Conservation (phyloP, 2,797 vertebrate genomes). For the Neosilurus mollespiculum region DNA sequence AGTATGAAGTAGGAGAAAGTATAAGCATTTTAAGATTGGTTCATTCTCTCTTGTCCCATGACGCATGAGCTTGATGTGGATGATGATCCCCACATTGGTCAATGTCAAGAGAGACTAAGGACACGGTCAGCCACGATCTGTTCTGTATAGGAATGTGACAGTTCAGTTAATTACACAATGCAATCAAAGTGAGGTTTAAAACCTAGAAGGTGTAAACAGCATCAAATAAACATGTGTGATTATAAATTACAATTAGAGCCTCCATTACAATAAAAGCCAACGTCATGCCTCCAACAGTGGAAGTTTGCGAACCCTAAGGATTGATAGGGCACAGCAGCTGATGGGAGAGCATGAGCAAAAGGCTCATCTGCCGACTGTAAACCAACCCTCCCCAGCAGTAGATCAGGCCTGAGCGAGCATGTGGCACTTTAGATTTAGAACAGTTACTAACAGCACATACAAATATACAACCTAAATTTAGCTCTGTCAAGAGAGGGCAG, state of each 20-base stretch:
- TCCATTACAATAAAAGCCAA: constrained; percentile 49
- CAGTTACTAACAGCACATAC: constrained; percentile 80
- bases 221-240: not conserved
- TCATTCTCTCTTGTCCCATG: constrained; percentile 49
- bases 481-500: constrained; percentile 49
- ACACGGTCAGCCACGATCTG: not conserved
- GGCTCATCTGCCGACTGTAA: constrained; percentile 60
- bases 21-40: constrained; percentile 7
- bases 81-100: constrained; percentile 59
- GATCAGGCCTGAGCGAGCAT: constrained; percentile 62
- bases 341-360: constrained; percentile 43
- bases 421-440: constrained; percentile 80
- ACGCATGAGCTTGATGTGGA: constrained; percentile 47
- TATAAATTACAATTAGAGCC: not conserved
- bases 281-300: constrained; percentile 62
- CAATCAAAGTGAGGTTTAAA: not conserved
- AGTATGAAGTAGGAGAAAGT: not conserved
- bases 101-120: not conserved
- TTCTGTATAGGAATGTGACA: not conserved
- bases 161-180: not conserved
- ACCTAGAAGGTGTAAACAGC: not conserved
- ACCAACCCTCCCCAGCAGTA: constrained; percentile 59
- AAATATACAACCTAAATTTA: constrained; percentile 78
- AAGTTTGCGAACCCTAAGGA: constrained; percentile 59
- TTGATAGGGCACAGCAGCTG: constrained; percentile 81